These are phyloP conservation scores for Peromyscus melanophrys DNA, from an alignment of 2,797 vertebrate species.

Conservation along the genomic window DNA sequence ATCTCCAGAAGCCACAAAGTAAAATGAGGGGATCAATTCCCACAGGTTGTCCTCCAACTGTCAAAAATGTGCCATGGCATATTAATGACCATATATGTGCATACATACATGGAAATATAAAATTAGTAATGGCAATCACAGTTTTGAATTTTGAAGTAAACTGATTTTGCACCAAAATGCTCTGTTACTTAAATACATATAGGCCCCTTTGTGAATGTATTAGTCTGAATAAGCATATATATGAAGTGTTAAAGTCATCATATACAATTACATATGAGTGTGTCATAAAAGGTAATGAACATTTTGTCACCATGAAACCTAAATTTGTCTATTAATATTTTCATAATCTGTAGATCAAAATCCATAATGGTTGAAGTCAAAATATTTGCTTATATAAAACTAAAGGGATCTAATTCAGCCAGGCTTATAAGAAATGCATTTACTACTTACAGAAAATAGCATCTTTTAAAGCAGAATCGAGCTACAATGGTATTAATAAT, in stretches of 20 bases:
- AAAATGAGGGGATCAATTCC: background rate
- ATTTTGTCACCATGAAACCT: conserved; percentile 87
- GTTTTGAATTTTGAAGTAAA: conserved; percentile 77
- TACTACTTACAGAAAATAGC: conserved; percentile 78
- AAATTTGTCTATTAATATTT: conserved; percentile 85
- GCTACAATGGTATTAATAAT: conserved; percentile 71
- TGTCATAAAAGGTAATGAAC: conserved; percentile 85
- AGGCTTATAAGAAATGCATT: conserved; percentile 79
- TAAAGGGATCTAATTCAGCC: conserved; percentile 79
- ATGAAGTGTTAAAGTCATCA: conserved; percentile 82
- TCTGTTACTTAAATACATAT: conserved; percentile 74
- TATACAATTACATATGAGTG: conserved; percentile 81
- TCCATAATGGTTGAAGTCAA: conserved; percentile 79
- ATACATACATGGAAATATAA: background rate
- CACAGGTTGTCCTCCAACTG: background rate
- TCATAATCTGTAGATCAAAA: conserved; percentile 86
- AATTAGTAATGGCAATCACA: conserved; percentile 3
- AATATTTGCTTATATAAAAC: conserved; percentile 82
- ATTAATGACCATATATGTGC: background rate
- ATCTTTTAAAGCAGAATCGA: conserved; percentile 81
- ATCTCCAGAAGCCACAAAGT: background rate
- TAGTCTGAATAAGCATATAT: conserved; percentile 83
- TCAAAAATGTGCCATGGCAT: background rate
- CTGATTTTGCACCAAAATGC: conserved; percentile 78
- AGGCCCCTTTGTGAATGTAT: conserved; percentile 80